Base-by-base conservation (phyloP, 2,113 vertebrate species). In the Seriola quinqueradiata region DNA sequence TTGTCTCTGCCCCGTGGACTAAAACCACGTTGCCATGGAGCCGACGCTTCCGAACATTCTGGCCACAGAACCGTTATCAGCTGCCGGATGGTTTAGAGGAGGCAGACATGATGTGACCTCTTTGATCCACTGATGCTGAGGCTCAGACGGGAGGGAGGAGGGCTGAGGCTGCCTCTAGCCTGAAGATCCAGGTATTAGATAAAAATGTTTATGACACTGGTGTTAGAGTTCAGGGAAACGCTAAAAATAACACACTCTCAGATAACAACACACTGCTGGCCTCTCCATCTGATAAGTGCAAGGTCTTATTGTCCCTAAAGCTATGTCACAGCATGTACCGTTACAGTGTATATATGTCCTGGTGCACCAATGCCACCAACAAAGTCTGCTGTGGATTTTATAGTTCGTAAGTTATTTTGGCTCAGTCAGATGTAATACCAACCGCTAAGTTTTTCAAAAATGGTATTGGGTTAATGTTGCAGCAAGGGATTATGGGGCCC, bases 11-110 rank as follows among this genome's bases (percentile, higher is more conserved):
- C 86, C 70, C 17, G 28, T 40, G 74, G 48, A 65, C 77, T 81
- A 82, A 91, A 93, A 90, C 82, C 87, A 77, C 40, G 86, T 75
- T 72, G 70, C 88, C 78, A 84, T 89, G 88, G 76, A 72, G 23
- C 60, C 36, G n/a, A 46, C 12, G n/a, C 74, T 64, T 84, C 79
- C 21, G 90, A 93, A 93, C 79, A 75, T 92, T 94, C 92, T 87
- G 87, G 84, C 73, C 52, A 60, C 63, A 69, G 87, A 65, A 48
- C 57, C 9, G 71, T 19, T n/a, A 82, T 92, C 86, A 81, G 91
- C 86, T 90, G 85, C 65, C 46, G 71, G 36, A 21, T 21, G 65
- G 80, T 88, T 87, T 65, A 85, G 46, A 75, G 48, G 57, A 73
- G 25, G 38, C 36, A 50, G 75, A 77, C 63, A 40, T 9, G n/a